These are phyloP conservation scores for Cantharis flavilabris DNA, from an alignment of 2,888 invertebrate genomes.

Conservation along the genomic window DNA sequence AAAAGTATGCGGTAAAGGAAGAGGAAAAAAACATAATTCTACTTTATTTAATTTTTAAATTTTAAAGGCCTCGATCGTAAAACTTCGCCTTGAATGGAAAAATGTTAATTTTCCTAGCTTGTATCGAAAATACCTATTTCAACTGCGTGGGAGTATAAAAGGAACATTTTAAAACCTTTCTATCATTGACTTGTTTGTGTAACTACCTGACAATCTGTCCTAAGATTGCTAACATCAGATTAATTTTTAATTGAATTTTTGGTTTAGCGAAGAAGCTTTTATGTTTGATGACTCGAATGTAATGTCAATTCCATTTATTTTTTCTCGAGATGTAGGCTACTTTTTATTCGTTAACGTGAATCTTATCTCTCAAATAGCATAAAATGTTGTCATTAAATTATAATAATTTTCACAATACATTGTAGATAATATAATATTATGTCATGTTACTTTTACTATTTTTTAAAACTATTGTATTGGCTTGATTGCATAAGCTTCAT, in stretches of 20 bases:
- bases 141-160: neutral
- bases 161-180: neutral
- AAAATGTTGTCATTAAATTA: neutral
- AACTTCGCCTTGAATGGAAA: too few species aligned
- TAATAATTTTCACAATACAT: neutral
- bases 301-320: neutral
- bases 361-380: neutral
- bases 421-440: neutral
- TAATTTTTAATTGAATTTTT: neutral
- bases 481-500: neutral
- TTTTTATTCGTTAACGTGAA: neutral
- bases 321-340: neutral
- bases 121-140: too few species aligned
- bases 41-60: too few species aligned
- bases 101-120: too few species aligned
- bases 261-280: neutral
- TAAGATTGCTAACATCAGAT: neutral
- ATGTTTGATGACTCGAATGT: neutral
- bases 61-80: too few species aligned
- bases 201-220: neutral
- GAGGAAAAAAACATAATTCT: too few species aligned
- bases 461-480: neutral
- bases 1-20: too few species aligned
- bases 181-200: neutral
- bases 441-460: neutral